Base-by-base conservation (phyloP, 2,797 vertebrate species). In the Threskiornis aethiopicus region DNA sequence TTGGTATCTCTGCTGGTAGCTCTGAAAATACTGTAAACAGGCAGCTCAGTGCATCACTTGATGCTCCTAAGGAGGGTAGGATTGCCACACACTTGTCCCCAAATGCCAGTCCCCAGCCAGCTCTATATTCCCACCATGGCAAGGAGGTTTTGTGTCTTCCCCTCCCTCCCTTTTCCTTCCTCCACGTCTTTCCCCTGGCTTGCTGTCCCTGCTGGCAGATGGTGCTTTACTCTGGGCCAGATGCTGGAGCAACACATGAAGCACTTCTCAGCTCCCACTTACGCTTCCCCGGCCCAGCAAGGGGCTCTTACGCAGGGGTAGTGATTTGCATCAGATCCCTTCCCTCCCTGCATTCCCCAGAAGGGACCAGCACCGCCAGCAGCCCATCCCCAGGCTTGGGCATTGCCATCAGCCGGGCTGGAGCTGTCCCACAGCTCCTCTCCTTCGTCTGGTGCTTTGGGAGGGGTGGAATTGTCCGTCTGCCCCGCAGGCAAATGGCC, bases 321-420 rank as follows among this genome's bases (percentile, higher is more conserved):
- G 46, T 4, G 77, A 61, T 42, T 79, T 69, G 4, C 6, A 5
- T 15, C 44, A 14, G 16, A 26, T 75, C 29, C 35, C 10, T 75
- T 78, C 83, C 19, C 28, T 71, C 58, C 20, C 26, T 72, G n/a
- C 28, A 0, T 16, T 31, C 44, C 83, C 8, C 4, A 66, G 39
- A 71, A 64, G 39, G 57, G 29, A 18, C 18, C 70, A 62, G 77
- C 52, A 54, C 28, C 51, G 41, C 69, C 51, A 70, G 49, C 44
- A 85, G 54, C 80, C 44, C 5, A 6, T 54, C 9, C 21, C 39
- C 58, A 67, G 44, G 18, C 42, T 51, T 0, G 0, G 25, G 28
- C 22, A 44, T 24, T 7, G 26, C 39, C 9, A 9, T 41, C 9
- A 12, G 26, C 37, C 8, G 3, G 37, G 37, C 59, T 41, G 59